Evolutionary conservation across 1,140 invertebrate genomes (phyloP).

Genomic region (Agrilus planipennis): DNA sequence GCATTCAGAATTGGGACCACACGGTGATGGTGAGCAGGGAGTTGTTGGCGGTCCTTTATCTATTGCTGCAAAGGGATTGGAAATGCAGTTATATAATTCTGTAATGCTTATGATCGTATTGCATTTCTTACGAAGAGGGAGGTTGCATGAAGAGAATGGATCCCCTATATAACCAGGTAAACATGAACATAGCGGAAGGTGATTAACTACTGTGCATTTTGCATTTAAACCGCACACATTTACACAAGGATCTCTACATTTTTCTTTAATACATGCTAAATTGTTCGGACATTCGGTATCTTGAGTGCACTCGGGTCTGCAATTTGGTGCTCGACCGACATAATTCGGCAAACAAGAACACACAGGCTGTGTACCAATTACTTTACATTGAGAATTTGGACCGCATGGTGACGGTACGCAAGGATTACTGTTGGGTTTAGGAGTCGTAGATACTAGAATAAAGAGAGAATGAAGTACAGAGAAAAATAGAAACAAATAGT

Average conservation of each 20-base stretch:
- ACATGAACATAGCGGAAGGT: conserved; percentile 60
- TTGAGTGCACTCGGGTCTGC: conserved; percentile 63
- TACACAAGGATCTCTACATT: conserved; percentile 68
- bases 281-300: conserved; percentile 61
- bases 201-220: conserved; percentile 63
- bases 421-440: conserved; percentile 35
- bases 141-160: conserved; percentile 50
- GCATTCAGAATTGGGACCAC: conserved; percentile 68
- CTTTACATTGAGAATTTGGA: conserved; percentile 62
- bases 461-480: conserved; percentile 11
- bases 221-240: conserved; percentile 65
- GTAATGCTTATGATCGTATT: too few relatives aligned
- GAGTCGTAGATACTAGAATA: conserved; percentile 28
- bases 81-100: too few relatives aligned
- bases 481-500: conserved; percentile 8
- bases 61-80: too few relatives aligned
- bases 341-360: conserved; percentile 64
- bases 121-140: conserved; percentile 34
- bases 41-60: conserved; percentile 23
- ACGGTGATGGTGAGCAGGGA: conserved; percentile 65
- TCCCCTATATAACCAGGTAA: conserved; percentile 63
- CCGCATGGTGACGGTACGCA: conserved; percentile 67
- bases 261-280: conserved; percentile 63
- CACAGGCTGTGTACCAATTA: conserved; percentile 54
- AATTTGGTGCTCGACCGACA: conserved; percentile 65